Evolutionary conservation across 2,113 vertebrate species (phyloP), one percentile per base, ranked within the genome.

Genomic region (Cichladusa arquata): DNA sequence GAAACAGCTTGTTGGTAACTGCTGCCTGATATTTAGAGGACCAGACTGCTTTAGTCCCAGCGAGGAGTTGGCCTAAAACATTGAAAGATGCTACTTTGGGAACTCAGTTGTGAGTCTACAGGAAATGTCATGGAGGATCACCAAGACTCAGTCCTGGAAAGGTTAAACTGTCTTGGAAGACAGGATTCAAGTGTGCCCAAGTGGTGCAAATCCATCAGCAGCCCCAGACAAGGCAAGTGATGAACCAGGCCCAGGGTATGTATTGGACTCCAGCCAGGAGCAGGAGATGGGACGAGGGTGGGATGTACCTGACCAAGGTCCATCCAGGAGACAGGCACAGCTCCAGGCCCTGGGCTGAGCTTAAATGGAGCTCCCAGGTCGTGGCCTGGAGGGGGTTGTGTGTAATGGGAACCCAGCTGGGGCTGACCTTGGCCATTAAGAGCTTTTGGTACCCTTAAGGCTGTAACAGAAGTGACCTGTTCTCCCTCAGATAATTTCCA

Each of bases 1-100:
- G 90, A 86, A 96, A 84, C 93, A 95, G 95, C 86, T 85, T 82
- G 87, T 87, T 90, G 74, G 78, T 81, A 81, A 36, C 60, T 91
- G 73, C 78, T 91, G 76, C 71, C 54, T 94, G 92, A 40, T 96
- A 93, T 90, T 96, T 94, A 86, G 88, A 83, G 80, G 86, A 66
- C 56, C 67, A 88, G 64, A 44, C 51, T 84, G 82, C 72, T 84
- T 92, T 78, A 86, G 80, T 92, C 85, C 82, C 81, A 81, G 79
- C 1, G 4, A 82, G 82, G 72, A 92, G 58, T 71, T 93, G 92
- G 58, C 88, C 88, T 57, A 40, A 72, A 86, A 64, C 71, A 88
- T 54, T 8, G 25, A 19, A 78, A 89, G 47, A 70, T 92, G 45
- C 79, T 47, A 62, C 58, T 96, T 88, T 66, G 0, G 12, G 71